Evolutionary conservation across 2,888 invertebrate genomes (phyloP).

Genomic region (Odontothrips loti): DNA sequence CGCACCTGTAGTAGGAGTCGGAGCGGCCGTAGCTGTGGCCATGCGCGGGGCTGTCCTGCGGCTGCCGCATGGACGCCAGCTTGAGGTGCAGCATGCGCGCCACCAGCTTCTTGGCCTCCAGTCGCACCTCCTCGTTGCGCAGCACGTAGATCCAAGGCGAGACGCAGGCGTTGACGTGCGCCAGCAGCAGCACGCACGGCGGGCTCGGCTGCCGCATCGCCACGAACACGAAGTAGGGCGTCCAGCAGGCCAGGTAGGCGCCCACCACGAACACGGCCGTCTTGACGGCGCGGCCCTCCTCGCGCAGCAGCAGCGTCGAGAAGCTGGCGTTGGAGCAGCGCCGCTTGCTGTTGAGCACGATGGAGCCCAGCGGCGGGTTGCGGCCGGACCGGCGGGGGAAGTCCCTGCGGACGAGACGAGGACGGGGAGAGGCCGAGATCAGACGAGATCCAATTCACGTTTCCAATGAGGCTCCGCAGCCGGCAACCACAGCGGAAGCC

Average conservation of each 20-base stretch:
- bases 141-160: slow-evolving; percentile 52
- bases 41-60: slow-evolving; percentile 22
- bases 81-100: slow-evolving; percentile 33
- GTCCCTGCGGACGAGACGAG: background rate
- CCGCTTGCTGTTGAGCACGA: slow-evolving; percentile 36
- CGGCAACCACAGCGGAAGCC: no score
- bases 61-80: background rate
- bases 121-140: slow-evolving; percentile 47
- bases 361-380: slow-evolving; percentile 31
- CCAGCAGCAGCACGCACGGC: slow-evolving; percentile 41
- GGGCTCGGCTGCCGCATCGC: slow-evolving; percentile 30
- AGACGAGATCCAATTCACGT: no score
- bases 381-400: slow-evolving; percentile 32
- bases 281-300: slow-evolving; percentile 52
- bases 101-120: slow-evolving; percentile 40
- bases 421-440: no score
- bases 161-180: slow-evolving; percentile 41
- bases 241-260: slow-evolving; percentile 51
- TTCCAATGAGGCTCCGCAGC: no score
- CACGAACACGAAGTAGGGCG: slow-evolving; percentile 46
- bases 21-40: slow-evolving; percentile 21
- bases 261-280: slow-evolving; percentile 51
- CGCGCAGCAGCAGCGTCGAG: slow-evolving; percentile 48
- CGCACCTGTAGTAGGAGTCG: slow-evolving; percentile 21
- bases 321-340: slow-evolving; percentile 48